phyloP scores from a whole-genome alignment of 2,797 vertebrate species.

The Crocidura indochinensis region DNA sequence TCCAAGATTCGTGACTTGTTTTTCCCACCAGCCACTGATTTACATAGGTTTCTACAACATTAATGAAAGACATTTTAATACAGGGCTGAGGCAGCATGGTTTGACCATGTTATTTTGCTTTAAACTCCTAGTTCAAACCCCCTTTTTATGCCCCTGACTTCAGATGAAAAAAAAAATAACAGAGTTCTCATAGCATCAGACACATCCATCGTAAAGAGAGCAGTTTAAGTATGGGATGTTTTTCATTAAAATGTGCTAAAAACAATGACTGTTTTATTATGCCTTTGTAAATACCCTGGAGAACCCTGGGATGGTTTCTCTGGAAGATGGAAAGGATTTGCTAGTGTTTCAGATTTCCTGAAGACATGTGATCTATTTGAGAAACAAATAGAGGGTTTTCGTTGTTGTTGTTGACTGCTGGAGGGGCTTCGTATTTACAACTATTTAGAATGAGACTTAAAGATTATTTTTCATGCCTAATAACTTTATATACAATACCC shows the following conservation, averaged over 20 bases:
- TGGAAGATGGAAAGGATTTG: slow-evolving; percentile 83
- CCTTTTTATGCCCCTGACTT: slow-evolving; percentile 73
- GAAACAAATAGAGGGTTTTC: slow-evolving; percentile 76
- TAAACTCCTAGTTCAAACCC: slow-evolving; percentile 77
- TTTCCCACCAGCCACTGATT: slow-evolving; percentile 81
- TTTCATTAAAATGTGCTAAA: slow-evolving; percentile 85
- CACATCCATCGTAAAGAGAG: slow-evolving; percentile 83
- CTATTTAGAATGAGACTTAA: slow-evolving; percentile 30
- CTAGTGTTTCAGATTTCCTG: slow-evolving; percentile 80
- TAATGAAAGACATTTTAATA: slow-evolving; percentile 86
- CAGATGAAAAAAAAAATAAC: slow-evolving; percentile 81
- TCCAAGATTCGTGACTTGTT: slow-evolving; percentile 81
- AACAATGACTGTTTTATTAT: slow-evolving; percentile 85
- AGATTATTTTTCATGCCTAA: slow-evolving; percentile 51
- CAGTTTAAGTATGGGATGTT: slow-evolving; percentile 76
- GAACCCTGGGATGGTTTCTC: slow-evolving; percentile 72
- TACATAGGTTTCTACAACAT: slow-evolving; percentile 85
- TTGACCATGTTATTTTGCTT: slow-evolving; percentile 69
- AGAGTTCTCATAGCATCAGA: slow-evolving; percentile 73
- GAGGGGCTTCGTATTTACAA: background rate
- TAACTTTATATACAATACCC: slow-evolving; percentile 37
- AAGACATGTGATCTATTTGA: slow-evolving; percentile 80
- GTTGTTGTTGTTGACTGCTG: background rate
- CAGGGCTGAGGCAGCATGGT: slow-evolving; percentile 75
- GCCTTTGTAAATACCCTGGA: slow-evolving; percentile 83